Percentiles rank a stretch among this genome's conserved stretches.
Conservation (phyloP, 2,113 vertebrate genomes). For the Caretta caretta region DNA sequence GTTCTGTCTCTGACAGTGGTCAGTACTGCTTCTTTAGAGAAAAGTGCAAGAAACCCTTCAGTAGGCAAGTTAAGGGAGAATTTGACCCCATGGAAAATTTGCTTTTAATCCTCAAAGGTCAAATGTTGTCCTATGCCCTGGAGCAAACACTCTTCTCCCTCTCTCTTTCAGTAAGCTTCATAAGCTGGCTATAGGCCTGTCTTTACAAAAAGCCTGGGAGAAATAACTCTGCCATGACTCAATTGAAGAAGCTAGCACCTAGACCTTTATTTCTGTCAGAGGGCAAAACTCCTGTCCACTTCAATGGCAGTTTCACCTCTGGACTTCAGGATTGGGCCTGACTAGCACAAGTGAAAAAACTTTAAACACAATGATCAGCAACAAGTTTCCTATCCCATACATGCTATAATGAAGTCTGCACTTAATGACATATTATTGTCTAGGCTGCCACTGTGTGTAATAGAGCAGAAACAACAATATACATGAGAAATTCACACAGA, state of each 20-base stretch:
- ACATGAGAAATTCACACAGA: background rate
- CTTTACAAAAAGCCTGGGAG: background rate
- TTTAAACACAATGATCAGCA: conserved; percentile 10
- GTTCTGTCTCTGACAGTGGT: no score
- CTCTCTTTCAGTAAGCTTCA: background rate
- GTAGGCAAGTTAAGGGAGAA: background rate
- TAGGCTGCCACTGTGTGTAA: background rate
- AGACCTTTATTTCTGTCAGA: background rate
- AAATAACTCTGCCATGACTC: background rate
- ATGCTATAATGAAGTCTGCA: background rate
- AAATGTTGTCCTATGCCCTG: background rate
- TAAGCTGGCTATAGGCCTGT: background rate
- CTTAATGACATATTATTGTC: background rate
- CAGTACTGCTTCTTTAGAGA: no score
- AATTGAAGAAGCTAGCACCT: background rate
- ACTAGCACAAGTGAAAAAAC: background rate
- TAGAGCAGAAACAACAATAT: background rate
- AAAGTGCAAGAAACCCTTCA: no score
- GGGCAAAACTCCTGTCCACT: background rate
- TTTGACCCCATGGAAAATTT: background rate
- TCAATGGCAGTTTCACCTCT: background rate
- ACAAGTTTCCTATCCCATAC: background rate
- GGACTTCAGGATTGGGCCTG: background rate
- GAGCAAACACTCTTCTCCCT: background rate
- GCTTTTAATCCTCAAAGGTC: background rate